These are phyloP conservation scores for Cosmorhoe ocellata DNA, from an alignment of 2,888 invertebrate species.

Conservation along the genomic window DNA sequence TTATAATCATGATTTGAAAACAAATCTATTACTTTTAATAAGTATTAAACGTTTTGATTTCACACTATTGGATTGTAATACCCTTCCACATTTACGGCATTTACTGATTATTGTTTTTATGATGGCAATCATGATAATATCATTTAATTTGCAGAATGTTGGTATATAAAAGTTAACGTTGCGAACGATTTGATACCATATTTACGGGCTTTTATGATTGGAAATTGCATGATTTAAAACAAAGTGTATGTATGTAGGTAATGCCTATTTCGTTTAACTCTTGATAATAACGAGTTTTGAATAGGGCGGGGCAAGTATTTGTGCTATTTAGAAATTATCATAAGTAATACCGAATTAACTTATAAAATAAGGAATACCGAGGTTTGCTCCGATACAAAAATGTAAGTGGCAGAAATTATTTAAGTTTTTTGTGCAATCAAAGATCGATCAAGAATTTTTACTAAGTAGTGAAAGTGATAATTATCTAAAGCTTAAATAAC, in stretches of 20 bases:
- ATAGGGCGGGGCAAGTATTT: neutral
- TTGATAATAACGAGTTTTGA: neutral
- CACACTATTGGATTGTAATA: constrained; percentile 51
- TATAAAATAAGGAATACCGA: too few relatives aligned
- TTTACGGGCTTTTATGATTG: constrained; percentile 20
- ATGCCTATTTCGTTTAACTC: too few relatives aligned
- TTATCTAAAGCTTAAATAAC: too few relatives aligned
- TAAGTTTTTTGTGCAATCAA: too few relatives aligned
- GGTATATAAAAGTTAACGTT: constrained; percentile 16
- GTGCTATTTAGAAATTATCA: too few relatives aligned
- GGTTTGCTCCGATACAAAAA: too few relatives aligned
- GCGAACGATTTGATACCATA: constrained; percentile 13
- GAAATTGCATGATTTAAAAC: constrained; percentile 14
- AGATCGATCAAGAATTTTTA: too few relatives aligned
- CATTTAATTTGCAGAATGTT: constrained; percentile 13
- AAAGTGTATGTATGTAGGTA: neutral
- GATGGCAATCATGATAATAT: constrained; percentile 14
- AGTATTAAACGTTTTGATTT: constrained; percentile 53
- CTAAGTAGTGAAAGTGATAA: too few relatives aligned
- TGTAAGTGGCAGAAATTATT: too few relatives aligned
- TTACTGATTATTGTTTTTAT: constrained; percentile 18
- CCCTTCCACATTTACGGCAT: constrained; percentile 12
- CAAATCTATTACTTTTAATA: constrained; percentile 46
- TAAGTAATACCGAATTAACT: too few relatives aligned
- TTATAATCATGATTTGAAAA: constrained; percentile 18